Base-by-base conservation (phyloP, 2,888 invertebrate species). In the Tuta absoluta region DNA sequence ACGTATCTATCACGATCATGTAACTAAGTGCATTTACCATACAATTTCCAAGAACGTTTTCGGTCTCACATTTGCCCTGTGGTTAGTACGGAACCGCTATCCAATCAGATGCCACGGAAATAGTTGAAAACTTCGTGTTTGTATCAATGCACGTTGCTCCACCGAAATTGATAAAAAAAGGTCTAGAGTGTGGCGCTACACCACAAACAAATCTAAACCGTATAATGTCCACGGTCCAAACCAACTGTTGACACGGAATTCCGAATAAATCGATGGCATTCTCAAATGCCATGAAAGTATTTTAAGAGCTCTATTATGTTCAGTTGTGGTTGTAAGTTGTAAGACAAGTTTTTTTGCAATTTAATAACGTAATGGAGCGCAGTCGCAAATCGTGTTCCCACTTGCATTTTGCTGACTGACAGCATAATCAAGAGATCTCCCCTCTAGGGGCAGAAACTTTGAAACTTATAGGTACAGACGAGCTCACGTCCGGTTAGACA, bases 141-240 rank as follows among this genome's bases (percentile, higher is more conserved):
- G 70, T 75, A 72, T 75, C 75, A 69, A 84, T 85, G 83, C 86
- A 86, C 85, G 86, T 86, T 78, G 78, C 75, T 79, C 78, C 69
- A 69, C 77, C 75, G 75, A 82, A 78, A 82, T 81, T 82, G 75
- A 78, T 78, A 76, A 75, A 79, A 75, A 79, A 77, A 66, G 58
- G 74, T 2, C 8, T 4, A 45, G 73, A 82, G 74, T 77, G 71
- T 68, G 73, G 74, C 74, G 72, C 73, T 69, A 75, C 74, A 81
- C 87, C 85, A 78, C 85, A 86, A 77, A 77, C 77, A 48, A 62
- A 56, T 45, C 63, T 14, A 48, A 53, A 64, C 59, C 83, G 83
- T 85, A 79, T 78, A 80, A 81, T 82, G 70, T 70, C 67, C 67
- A 69, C 69, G 75, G 70, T 71, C 74, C 71, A 77, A 77, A 75